These are phyloP conservation scores for Vombatus ursinus DNA, from an alignment of 2,113 vertebrate species.

Conservation along the genomic window DNA sequence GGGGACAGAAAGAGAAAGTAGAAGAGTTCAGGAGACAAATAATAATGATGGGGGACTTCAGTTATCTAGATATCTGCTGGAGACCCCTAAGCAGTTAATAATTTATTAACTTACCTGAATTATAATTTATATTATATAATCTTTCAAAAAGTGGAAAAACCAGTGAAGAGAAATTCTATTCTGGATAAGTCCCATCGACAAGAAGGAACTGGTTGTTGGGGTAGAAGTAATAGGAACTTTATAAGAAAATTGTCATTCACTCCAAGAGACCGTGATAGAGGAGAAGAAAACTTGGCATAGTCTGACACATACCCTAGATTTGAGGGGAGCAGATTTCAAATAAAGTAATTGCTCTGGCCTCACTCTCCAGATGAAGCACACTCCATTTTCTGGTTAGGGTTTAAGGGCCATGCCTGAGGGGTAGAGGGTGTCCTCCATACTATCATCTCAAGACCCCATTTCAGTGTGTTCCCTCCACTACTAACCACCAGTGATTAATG, in stretches of 20 bases:
- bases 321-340: not conserved
- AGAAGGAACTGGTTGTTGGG: not conserved
- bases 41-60: not conserved
- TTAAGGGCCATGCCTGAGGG: not conserved
- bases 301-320: not conserved
- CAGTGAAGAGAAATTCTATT: not conserved
- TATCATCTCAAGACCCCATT: not conserved
- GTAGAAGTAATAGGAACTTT: not conserved
- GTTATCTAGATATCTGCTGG: not conserved
- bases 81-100: not conserved
- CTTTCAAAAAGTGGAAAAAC: not conserved
- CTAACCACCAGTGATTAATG: not conserved
- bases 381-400: not conserved
- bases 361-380: not conserved
- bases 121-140: too few relatives aligned
- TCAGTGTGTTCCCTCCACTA: not conserved
- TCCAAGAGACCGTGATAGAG: not conserved
- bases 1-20: not conserved
- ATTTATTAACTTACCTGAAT: not conserved
- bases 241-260: not conserved
- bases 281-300: not conserved
- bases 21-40: not conserved
- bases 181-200: not conserved
- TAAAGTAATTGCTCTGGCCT: not conserved
- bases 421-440: not conserved